Percentiles rank a stretch among this genome's conserved stretches.
Evolutionary conservation across 1,140 invertebrate genomes (phyloP).

Genomic region (Sipha flava): DNA sequence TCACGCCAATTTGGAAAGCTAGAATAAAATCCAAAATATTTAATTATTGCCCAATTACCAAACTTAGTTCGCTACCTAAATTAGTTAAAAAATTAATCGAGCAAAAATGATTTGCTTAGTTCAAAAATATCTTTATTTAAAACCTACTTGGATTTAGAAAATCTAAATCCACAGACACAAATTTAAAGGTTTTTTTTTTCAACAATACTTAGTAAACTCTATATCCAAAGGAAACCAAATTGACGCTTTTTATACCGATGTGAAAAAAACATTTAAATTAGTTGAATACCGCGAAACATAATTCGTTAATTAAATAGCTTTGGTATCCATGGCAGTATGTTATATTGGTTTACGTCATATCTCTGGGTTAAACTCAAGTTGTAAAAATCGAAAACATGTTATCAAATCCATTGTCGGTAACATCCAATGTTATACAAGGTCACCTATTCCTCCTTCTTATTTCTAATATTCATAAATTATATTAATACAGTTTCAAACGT

Average conservation of each 20-base stretch:
- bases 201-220: neutral
- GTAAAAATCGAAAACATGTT: neutral
- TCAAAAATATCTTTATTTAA: neutral
- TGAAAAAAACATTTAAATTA: constrained; percentile 3
- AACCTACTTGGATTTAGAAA: neutral
- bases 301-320: neutral
- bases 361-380: neutral
- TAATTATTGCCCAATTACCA: neutral
- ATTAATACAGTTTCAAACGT: neutral
- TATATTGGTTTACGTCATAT: neutral
- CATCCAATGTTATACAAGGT: neutral
- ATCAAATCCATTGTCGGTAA: neutral
- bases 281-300: neutral
- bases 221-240: neutral
- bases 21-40: neutral
- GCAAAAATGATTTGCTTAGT: neutral
- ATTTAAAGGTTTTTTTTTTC: neutral
- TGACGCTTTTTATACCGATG: constrained; percentile 1
- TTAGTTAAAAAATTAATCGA: neutral
- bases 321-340: no score
- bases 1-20: neutral
- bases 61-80: neutral
- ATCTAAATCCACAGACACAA: neutral
- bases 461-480: neutral
- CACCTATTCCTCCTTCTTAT: neutral